Percentiles rank a stretch among this genome's conserved stretches.
Conservation (phyloP, 2,797 vertebrate genomes). For the Crypturellus tataupa region DNA sequence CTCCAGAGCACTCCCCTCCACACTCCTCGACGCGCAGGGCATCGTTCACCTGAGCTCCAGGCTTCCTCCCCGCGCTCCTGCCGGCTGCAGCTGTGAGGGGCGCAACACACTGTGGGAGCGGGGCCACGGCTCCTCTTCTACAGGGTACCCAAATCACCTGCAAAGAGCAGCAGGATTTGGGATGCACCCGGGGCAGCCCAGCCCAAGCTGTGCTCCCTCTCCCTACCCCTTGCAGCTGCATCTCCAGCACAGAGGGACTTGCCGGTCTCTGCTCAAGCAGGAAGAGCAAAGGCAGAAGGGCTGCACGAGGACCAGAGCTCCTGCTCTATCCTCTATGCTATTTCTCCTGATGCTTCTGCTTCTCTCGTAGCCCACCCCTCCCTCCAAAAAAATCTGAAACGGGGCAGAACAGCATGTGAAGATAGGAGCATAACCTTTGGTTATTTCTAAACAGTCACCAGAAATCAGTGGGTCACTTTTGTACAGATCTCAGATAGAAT, state of each 20-base stretch:
- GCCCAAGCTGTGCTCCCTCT: background rate
- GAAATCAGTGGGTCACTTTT: background rate
- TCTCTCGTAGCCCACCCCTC: background rate
- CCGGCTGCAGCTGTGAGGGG: rapidly evolving
- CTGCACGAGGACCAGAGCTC: rapidly evolving
- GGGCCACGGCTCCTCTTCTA: background rate
- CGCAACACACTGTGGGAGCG: too few relatives aligned
- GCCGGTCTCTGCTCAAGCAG: rapidly evolving
- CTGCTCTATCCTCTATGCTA: background rate
- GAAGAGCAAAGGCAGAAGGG: background rate
- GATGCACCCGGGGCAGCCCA: background rate
- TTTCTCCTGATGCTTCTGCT: background rate
- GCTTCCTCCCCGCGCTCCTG: background rate
- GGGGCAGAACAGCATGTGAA: background rate
- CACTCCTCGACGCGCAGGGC: background rate
- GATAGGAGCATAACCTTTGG: background rate
- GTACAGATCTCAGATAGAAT: background rate
- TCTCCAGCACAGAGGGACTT: background rate
- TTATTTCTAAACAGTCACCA: background rate
- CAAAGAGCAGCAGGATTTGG: rapidly evolving
- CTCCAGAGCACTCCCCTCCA: background rate
- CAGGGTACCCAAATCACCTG: rapidly evolving
- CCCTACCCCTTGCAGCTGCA: background rate
- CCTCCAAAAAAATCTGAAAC: background rate
- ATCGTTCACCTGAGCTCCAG: rapidly evolving